A percentile compares a stretch with the other conserved stretches of the same genome.
Conservation (phyloP, 2,797 vertebrate genomes). For the Acrossocheilus wenchowensis region DNA sequence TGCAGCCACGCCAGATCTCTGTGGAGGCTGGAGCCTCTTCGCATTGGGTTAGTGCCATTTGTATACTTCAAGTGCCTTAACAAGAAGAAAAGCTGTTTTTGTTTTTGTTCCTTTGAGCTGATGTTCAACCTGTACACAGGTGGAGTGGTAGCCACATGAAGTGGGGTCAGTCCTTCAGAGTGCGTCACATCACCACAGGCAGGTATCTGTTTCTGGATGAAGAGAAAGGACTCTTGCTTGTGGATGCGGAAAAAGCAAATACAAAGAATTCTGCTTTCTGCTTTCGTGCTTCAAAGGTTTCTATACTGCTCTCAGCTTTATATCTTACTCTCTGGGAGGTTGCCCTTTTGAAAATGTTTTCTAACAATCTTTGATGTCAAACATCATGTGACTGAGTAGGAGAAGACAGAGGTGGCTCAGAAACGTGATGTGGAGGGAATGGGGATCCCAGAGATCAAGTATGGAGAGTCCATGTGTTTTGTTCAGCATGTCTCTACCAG, state of each 20-base stretch:
- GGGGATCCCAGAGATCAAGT: slow-evolving; percentile 93
- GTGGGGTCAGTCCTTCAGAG: slow-evolving; percentile 91
- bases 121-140: slow-evolving; percentile 66
- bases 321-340: not conserved
- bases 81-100: not conserved
- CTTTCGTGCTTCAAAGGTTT: slow-evolving; percentile 91
- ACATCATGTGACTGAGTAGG: slow-evolving; percentile 73
- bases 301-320: not conserved
- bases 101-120: not conserved
- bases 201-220: slow-evolving; percentile 88
- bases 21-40: slow-evolving; percentile 91
- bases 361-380: not conserved
- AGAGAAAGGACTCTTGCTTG: slow-evolving; percentile 88
- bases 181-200: slow-evolving; percentile 92
- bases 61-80: not conserved
- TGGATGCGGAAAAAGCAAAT: slow-evolving; percentile 87
- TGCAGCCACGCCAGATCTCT: slow-evolving; percentile 92
- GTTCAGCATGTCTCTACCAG: slow-evolving; percentile 86
- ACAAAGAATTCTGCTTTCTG: slow-evolving; percentile 91
- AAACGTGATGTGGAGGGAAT: slow-evolving; percentile 94
- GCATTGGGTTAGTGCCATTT: slow-evolving; percentile 81
- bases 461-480: slow-evolving; percentile 94
- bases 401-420: slow-evolving; percentile 88
- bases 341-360: not conserved
- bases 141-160: slow-evolving; percentile 94